Evolutionary conservation across 2,888 invertebrate genomes (phyloP).

Genomic region (Drosophila lutescens): DNA sequence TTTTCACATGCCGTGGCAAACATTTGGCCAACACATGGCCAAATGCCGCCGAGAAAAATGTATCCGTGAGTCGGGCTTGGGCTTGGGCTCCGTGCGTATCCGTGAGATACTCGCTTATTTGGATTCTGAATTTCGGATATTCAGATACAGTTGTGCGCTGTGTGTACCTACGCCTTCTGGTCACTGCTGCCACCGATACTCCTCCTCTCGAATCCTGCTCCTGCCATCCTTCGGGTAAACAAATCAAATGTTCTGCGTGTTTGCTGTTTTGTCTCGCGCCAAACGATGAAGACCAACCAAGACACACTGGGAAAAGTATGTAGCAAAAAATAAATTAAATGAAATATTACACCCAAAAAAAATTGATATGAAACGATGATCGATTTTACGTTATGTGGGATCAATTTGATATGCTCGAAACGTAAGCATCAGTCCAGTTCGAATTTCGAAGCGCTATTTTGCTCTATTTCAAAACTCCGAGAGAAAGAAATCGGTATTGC

Average conservation of each 20-base stretch:
- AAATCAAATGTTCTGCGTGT: conserved; percentile 72
- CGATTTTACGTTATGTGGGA: no score
- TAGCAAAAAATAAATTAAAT: no score
- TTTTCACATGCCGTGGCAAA: conserved; percentile 80
- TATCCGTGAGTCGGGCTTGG: conserved; percentile 32
- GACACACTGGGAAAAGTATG: background rate
- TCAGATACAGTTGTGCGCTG: conserved; percentile 35
- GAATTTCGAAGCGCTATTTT: no score
- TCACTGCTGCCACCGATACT: conserved; percentile 59
- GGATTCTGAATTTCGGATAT: background rate
- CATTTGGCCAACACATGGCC: conserved; percentile 84
- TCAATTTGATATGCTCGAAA: no score
- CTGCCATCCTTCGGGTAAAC: conserved; percentile 65
- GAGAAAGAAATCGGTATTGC: no score
- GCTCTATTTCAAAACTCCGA: no score
- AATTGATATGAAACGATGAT: no score
- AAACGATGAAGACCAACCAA: conserved; percentile 33
- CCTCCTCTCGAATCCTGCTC: conserved; percentile 17
- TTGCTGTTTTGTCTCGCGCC: conserved; percentile 59
- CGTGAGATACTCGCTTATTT: conserved; percentile 35
- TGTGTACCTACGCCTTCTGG: conserved; percentile 76
- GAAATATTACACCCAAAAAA: no score
- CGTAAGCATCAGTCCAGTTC: no score
- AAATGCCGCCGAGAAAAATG: conserved; percentile 37
- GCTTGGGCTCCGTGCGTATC: conserved; percentile 35